Evolutionary conservation across 2,888 invertebrate species (phyloP).

Genomic region (Terebella lapidaria): DNA sequence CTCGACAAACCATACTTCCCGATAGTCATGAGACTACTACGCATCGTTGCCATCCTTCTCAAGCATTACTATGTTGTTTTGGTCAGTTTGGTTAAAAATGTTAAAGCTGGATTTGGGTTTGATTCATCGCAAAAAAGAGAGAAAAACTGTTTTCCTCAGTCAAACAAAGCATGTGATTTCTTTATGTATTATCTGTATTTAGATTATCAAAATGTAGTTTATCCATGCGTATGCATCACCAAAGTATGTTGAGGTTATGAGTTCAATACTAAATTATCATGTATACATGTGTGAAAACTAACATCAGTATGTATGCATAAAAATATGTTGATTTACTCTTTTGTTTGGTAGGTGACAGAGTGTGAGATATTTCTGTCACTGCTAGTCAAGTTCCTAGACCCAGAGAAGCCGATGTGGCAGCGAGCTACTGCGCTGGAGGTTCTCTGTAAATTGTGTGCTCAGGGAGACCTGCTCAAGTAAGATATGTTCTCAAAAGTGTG

Average conservation of each 20-base stretch:
- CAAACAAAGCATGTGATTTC: not conserved
- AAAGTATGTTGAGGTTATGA: too few relatives aligned
- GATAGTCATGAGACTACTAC: conserved; percentile 86
- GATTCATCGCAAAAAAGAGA: not conserved
- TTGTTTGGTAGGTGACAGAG: conserved; percentile 70
- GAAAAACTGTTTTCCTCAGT: not conserved
- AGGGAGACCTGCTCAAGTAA: conserved; percentile 73
- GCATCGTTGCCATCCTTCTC: conserved; percentile 87
- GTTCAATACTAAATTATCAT: too few relatives aligned
- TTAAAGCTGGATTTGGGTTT: too few relatives aligned
- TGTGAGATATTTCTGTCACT: conserved; percentile 97
- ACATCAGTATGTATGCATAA: too few relatives aligned
- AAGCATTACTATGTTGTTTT: conserved; percentile 86
- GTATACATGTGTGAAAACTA: too few relatives aligned
- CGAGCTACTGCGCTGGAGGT: conserved; percentile 91
- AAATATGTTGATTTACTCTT: too few relatives aligned
- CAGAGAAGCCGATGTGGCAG: conserved; percentile 95
- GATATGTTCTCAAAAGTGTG: too few relatives aligned
- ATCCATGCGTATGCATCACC: too few relatives aligned
- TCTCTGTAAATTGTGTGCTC: conserved; percentile 85
- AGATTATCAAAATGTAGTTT: too few relatives aligned
- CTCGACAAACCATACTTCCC: conserved; percentile 91
- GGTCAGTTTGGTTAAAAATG: conserved; percentile 62
- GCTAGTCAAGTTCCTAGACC: conserved; percentile 93
- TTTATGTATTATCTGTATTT: too few relatives aligned